These are phyloP conservation scores for Branchellion lobata DNA, from an alignment of 2,888 invertebrate species.

Conservation along the genomic window DNA sequence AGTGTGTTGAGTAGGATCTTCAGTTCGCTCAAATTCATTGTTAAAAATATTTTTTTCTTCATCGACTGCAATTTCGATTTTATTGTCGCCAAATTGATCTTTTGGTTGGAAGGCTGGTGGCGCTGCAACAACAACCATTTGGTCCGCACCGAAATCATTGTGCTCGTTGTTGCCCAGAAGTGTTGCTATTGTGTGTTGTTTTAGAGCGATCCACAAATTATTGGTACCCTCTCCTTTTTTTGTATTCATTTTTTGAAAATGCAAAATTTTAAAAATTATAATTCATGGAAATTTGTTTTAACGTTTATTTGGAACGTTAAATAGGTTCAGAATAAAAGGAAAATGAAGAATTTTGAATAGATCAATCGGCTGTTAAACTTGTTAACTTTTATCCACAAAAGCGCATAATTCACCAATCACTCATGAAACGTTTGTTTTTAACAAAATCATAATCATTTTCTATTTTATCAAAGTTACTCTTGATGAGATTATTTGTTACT, in stretches of 20 bases:
- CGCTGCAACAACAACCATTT: neutral
- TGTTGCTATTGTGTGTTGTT: neutral
- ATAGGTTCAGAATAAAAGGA: too few relatives aligned
- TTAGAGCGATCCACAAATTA: neutral
- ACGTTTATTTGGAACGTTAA: too few relatives aligned
- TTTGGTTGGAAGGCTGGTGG: neutral
- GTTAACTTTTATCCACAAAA: too few relatives aligned
- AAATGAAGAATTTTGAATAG: too few relatives aligned
- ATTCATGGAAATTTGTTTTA: neutral
- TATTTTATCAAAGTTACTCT: neutral
- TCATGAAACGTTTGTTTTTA: conserved; percentile 8
- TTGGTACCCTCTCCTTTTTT: neutral
- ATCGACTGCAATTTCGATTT: neutral
- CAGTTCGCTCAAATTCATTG: neutral
- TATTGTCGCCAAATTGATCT: neutral
- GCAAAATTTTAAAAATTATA: neutral
- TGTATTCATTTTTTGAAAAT: neutral
- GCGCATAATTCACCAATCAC: conserved; percentile 10
- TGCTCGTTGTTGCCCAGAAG: neutral
- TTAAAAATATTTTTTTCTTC: neutral
- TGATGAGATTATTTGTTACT: too few relatives aligned
- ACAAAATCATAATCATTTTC: neutral
- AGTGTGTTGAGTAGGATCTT: too few relatives aligned
- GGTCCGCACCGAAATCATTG: neutral
- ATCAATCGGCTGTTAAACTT: too few relatives aligned